phyloP scores from a whole-genome alignment of 2,113 vertebrate species.

The Pelodiscus sinensis region DNA sequence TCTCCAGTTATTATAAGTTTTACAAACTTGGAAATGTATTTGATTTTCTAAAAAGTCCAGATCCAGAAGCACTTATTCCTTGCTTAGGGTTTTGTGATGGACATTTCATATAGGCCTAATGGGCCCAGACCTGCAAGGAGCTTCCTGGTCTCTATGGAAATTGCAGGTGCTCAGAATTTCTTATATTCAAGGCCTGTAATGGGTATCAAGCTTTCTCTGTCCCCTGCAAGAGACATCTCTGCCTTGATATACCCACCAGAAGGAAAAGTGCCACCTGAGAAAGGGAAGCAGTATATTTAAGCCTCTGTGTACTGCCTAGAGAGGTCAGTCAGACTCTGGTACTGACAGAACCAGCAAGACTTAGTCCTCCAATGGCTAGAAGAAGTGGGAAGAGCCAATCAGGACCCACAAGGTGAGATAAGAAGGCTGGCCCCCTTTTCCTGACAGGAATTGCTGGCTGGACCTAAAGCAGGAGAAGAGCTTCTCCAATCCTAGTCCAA shows the following conservation, averaged over 20 bases:
- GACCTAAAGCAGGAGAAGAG: not conserved
- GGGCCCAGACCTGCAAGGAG: not conserved
- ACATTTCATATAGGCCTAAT: too few relatives aligned
- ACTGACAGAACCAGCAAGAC: not conserved
- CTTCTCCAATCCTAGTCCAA: not conserved
- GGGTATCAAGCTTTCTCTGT: not conserved
- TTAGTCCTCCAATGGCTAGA: not conserved
- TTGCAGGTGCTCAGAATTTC: not conserved
- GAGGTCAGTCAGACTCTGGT: not conserved
- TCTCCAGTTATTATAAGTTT: accelerated
- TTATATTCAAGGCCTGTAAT: not conserved
- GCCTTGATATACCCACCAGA: not conserved
- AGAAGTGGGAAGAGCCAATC: not conserved
- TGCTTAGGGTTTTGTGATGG: not conserved
- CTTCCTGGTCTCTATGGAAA: not conserved
- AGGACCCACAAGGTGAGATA: not conserved
- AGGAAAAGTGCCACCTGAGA: not conserved
- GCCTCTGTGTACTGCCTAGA: not conserved
- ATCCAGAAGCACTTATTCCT: too few relatives aligned
- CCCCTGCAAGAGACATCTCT: not conserved
- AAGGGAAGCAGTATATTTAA: not conserved
- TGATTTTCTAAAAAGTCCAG: not conserved
- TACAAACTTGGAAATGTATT: not conserved
- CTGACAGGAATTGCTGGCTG: not conserved
- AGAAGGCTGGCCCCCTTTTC: not conserved